phyloP scores from a whole-genome alignment of 2,797 vertebrate species.

The Sebastes hubbsi region DNA sequence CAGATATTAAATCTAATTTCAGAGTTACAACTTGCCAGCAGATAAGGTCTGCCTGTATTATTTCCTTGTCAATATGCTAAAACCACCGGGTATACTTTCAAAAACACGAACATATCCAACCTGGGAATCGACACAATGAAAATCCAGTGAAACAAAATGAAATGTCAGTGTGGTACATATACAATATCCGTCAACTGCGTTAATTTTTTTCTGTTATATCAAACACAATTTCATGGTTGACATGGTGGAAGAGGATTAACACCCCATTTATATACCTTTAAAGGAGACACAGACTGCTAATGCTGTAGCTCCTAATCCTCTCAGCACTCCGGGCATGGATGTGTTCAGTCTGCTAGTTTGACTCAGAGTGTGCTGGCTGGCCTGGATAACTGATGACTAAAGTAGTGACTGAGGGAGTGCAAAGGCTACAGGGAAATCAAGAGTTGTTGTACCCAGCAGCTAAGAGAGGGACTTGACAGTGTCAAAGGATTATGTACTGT shows the following conservation, averaged over 20 bases:
- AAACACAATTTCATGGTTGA: constrained; percentile 80
- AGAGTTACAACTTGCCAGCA: not conserved
- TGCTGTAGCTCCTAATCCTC: constrained; percentile 73
- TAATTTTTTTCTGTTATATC: constrained; percentile 68
- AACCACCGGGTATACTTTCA: constrained; percentile 2
- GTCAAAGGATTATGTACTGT: constrained; percentile 79
- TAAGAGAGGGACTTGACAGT: constrained; percentile 75
- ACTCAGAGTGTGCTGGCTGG: constrained; percentile 56
- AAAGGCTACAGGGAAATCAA: constrained; percentile 80
- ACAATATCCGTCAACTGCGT: constrained; percentile 58
- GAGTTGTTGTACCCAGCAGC: constrained; percentile 75
- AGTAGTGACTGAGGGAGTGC: constrained; percentile 71
- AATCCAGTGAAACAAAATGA: constrained; percentile 47
- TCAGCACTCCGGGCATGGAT: constrained; percentile 59
- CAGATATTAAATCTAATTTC: not conserved
- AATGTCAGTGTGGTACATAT: constrained; percentile 47
- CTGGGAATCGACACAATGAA: constrained; percentile 33
- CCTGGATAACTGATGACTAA: constrained; percentile 73
- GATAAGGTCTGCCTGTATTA: not conserved
- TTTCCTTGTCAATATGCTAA: not conserved
- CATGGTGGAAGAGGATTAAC: constrained; percentile 77
- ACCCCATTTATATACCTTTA: constrained; percentile 80
- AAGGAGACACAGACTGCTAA: constrained; percentile 74
- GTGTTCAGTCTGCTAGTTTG: constrained; percentile 69
- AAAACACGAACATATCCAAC: constrained; percentile 4